A percentile compares a stretch with the other conserved stretches of the same genome.
Conservation (phyloP, 2,888 invertebrate genomes). For the Petrolisthes cinctipes region DNA sequence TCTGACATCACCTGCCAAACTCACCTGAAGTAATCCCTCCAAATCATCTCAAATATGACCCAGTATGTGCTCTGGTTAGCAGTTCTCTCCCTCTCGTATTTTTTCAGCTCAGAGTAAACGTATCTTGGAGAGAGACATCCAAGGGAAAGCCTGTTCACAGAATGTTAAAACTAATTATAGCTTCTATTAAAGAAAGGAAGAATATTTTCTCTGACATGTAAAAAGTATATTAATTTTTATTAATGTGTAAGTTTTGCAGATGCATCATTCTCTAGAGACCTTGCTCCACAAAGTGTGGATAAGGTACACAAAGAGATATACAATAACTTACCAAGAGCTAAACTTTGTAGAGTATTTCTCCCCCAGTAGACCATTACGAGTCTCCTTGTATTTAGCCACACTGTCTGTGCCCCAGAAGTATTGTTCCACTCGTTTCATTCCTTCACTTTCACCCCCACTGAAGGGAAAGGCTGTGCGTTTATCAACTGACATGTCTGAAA, state of each 20-base stretch:
- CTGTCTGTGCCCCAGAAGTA: constrained; percentile 67
- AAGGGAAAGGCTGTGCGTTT: constrained; percentile 66
- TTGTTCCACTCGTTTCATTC: constrained; percentile 67
- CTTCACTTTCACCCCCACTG: constrained; percentile 70
- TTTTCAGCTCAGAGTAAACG: constrained; percentile 53
- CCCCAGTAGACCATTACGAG: constrained; percentile 63
- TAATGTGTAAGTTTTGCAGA: not conserved
- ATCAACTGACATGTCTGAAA: constrained; percentile 28
- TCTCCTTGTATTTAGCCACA: constrained; percentile 64
- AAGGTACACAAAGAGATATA: not conserved
- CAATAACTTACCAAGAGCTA: constrained; percentile 58
- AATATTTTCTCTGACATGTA: not conserved
- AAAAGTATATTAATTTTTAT: not conserved
- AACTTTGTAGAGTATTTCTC: constrained; percentile 65
- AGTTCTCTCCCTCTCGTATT: constrained; percentile 51
- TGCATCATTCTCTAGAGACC: not conserved
- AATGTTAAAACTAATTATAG: not conserved
- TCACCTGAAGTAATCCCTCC: constrained; percentile 65
- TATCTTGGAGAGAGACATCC: constrained; percentile 62
- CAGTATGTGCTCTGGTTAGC: constrained; percentile 65
- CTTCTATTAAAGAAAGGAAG: not conserved
- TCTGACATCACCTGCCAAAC: not conserved
- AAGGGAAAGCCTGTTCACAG: constrained; percentile 47
- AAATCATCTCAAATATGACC: constrained; percentile 65
- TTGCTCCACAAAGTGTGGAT: not conserved